Base-by-base conservation (phyloP, 2,888 invertebrate genomes). In the Epistrophe grossulariae region DNA sequence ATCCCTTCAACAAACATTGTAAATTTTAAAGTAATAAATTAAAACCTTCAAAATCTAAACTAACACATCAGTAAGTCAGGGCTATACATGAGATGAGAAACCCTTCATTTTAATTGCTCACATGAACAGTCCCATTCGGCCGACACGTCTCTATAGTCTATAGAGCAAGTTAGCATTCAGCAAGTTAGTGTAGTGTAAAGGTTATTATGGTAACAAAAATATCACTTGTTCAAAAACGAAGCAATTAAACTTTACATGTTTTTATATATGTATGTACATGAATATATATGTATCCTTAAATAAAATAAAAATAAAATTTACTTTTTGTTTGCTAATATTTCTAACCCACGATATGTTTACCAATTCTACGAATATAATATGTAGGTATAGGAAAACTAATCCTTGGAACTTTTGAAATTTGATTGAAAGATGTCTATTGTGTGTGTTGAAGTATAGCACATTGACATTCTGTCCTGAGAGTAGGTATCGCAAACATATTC, bases 361-460 rank as follows among this genome's bases (percentile, higher is more conserved):
- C 35, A 24, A n/a, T 2, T 40, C 2, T 48, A 48, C 10, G 9
- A 10, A 11, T 35, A 31, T 31, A 31, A 28, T 28, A 5, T n/a
- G 11, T 45, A 43, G 3, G n/a, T 24, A 52, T 5, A 17, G 7
- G 9, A 31, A 43, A 60, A 24, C 48, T 66, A 77, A 77, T 66
- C 71, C 66, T 9, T 35, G 28, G 31, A 43, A 15, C 17, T 62
- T 68, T 78, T 70, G 55, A 4, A 72, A 40, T 73, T 79, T 83
- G 78, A 83, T 83, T 83, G 79, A 40, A 79, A 79, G 52, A 68
- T 79, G 70, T 79, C 50, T 6, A 6, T 31, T 31, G 31, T 35
- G 19, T 62, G 38, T 38, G n/a, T 19, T 8, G 35, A n/a, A 35
- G 57, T n/a, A 28, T 9, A 28, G 28, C 2, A 8, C 13, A n/a